Base-by-base conservation (phyloP, 2,797 vertebrate genomes). In the Spea hammondii region DNA sequence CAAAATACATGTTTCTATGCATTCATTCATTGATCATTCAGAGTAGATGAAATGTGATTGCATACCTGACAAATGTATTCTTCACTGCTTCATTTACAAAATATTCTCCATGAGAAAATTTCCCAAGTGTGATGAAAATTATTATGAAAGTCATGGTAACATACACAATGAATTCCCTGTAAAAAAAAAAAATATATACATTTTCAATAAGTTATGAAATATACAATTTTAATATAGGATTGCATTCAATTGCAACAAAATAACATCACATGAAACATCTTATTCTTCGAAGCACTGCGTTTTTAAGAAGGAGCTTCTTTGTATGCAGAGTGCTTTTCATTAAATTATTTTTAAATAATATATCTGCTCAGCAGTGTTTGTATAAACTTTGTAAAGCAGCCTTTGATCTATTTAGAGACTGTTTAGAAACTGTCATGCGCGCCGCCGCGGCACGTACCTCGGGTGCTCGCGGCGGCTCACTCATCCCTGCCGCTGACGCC, bases 41-140 rank as follows among this genome's bases (percentile, higher is more conserved):
- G 7, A 12, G 5, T 14, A 17, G 12, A 62, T 5, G 32, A 67
- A 47, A 46, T 69, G 13, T 1, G 14, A 8, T 47, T 64, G 4
- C 79, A 84, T 89, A 95, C 95, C 90, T 88, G 9, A 79, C 82
- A 62, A 94, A 91, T 70, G 86, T 86, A 69, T 83, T 84, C 69
- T 72, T 88, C 66, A 95, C 57, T 6, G 91, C 88, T 70, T 83
- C 89, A 80, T 91, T 90, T 77, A 95, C 84, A 44, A 72, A 82
- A 69, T 87, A 82, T 49, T 90, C 86, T 9, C 90, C 86, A n/a
- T 9, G 47, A 5, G 83, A 80, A 64, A 84, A 85, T 64, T 83
- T 88, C 64, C 85, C 83, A 51, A 85, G 84, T n/a, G 79, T 86
- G 9, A 93, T 78, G 62, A 89, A 87, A 69, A 89, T 55, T 65